Evolutionary conservation across 2,888 invertebrate species (phyloP).

Genomic region (Himalopsyche tibetana): DNA sequence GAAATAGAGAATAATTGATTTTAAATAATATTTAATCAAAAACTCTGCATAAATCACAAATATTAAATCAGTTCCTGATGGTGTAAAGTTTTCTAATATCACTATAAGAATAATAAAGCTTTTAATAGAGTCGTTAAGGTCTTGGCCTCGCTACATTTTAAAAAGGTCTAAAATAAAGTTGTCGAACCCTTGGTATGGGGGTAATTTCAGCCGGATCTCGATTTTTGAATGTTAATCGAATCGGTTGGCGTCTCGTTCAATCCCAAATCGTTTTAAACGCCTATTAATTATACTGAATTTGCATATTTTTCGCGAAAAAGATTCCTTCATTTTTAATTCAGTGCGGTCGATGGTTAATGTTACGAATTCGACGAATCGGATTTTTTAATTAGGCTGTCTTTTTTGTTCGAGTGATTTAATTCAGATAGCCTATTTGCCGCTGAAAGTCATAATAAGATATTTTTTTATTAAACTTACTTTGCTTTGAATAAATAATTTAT

Average conservation of each 20-base stretch:
- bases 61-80: too few relatives aligned
- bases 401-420: neutral
- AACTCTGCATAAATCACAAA: too few relatives aligned
- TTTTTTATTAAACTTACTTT: too few relatives aligned
- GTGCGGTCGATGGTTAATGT: slow-evolving; percentile 17
- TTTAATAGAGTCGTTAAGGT: too few relatives aligned
- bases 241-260: slow-evolving; percentile 28
- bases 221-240: slow-evolving; percentile 43
- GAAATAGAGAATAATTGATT: too few relatives aligned
- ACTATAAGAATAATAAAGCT: neutral
- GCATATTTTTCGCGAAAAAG: slow-evolving; percentile 28
- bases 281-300: slow-evolving; percentile 40
- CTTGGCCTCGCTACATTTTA: too few relatives aligned
- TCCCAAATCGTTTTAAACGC: slow-evolving; percentile 40
- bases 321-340: slow-evolving; percentile 39
- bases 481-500: too few relatives aligned
- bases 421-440: neutral
- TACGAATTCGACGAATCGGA: neutral
- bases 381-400: slow-evolving; percentile 22
- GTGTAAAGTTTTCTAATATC: neutral
- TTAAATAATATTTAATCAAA: too few relatives aligned
- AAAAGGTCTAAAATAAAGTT: neutral
- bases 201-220: slow-evolving; percentile 28
- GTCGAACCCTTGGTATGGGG: neutral
- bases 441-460: neutral